Base-by-base conservation (phyloP, 2,113 vertebrate genomes). In the Coturnix japonica region DNA sequence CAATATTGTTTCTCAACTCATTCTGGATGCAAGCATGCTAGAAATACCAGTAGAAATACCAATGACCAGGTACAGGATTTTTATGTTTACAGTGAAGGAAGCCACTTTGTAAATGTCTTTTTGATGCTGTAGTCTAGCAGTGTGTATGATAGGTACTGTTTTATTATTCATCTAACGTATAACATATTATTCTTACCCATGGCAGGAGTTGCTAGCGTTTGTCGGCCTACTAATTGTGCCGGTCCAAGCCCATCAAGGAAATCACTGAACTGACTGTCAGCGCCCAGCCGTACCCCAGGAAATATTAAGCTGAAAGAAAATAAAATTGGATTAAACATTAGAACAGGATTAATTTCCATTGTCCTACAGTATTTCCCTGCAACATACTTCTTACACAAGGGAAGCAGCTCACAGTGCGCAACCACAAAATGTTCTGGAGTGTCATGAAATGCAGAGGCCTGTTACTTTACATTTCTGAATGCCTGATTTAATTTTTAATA, bases 161-260 rank as follows among this genome's bases (percentile, higher is more conserved):
- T 85, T 31, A 31, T 39, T 51, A 43, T 53, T 69, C 2, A 31
- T 65, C 70, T 64, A 76, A 41, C 35, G 51, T 41, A 82, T 46
- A 91, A 66, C 11, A n/a, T n/a, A 23, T 49, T 54, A 47, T 57
- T 90, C 98, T 98, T 97, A 99, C 99, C 99, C 95, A 99, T 99
- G 59, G 99, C 98, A 82, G 99, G 99, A 1, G 99, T 99, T 81
- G 99, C 99, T 79, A 99, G 98, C 1, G 99, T 99, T 93, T 99
- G 99, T 78, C 99, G 97, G 70, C 99, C 99, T 90, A 99, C 99
- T 85, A 99, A 97, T 96, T 99, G 99, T 41, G 99, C 99, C 19
- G 99, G 99, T 89, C 99, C 99, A 64, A 99, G 95, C 46, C 99
- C 99, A 95, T 99, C 99, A 30, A 99, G 98, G 95, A 99, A 99